These are phyloP conservation scores for Odontamblyopus lacepedii DNA, from an alignment of 2,797 vertebrate species.

Conservation along the genomic window DNA sequence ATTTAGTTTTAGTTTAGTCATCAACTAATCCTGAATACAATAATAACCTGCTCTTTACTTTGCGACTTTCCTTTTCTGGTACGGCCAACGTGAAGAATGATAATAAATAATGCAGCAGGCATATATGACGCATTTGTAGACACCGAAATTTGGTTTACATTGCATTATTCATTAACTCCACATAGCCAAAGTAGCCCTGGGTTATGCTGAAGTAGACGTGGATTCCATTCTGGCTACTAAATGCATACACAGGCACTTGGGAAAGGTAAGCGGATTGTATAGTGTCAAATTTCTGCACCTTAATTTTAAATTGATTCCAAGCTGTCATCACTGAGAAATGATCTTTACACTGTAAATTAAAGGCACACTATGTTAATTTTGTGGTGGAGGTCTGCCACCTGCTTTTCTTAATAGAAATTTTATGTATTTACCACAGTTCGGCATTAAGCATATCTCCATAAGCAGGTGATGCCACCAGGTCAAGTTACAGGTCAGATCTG, in stretches of 20 bases:
- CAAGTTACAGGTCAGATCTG: too few relatives aligned
- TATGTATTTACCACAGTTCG: neutral
- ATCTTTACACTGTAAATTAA: neutral
- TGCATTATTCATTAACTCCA: slow-evolving; percentile 3
- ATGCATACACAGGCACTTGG: neutral
- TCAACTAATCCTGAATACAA: neutral
- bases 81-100: neutral
- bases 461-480: too few relatives aligned
- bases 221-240: neutral
- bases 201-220: neutral
- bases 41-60: neutral
- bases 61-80: neutral
- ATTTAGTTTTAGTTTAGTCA: neutral
- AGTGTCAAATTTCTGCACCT: too few relatives aligned
- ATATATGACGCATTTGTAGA: neutral
- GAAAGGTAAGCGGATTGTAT: too few relatives aligned
- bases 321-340: neutral
- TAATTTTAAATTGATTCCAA: too few relatives aligned
- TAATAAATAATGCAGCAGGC: neutral
- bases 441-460: too few relatives aligned
- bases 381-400: neutral
- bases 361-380: neutral
- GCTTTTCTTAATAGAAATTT: neutral
- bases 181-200: neutral
- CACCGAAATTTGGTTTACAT: neutral